Conservation (phyloP, 2,113 vertebrate genomes). For the Gymnarchus niloticus region DNA sequence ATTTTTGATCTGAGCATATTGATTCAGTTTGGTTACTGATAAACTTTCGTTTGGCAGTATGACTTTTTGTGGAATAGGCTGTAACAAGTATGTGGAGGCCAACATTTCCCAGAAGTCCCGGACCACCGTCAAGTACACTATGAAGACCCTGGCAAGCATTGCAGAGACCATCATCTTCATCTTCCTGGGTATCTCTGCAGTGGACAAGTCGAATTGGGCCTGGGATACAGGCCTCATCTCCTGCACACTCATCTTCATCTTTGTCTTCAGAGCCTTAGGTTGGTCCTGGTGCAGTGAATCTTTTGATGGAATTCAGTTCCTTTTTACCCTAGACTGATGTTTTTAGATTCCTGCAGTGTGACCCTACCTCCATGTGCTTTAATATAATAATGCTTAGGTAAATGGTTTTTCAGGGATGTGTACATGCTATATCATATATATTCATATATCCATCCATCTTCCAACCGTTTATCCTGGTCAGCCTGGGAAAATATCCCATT, state of each 20-base stretch:
- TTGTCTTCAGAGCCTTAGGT: slow-evolving; percentile 88
- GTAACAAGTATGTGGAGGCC: slow-evolving; percentile 95
- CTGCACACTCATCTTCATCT: slow-evolving; percentile 88
- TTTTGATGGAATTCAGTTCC: background rate
- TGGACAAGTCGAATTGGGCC: slow-evolving; percentile 93
- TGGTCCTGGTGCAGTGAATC: slow-evolving; percentile 40
- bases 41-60: slow-evolving; percentile 59
- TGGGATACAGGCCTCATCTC: slow-evolving; percentile 91
- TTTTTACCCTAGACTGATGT: background rate
- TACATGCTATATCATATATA: no score
- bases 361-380: background rate
- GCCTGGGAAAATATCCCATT: no score
- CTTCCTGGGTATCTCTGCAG: slow-evolving; percentile 89
- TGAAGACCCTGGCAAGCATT: slow-evolving; percentile 94
- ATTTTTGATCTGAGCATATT: background rate
- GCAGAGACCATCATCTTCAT: slow-evolving; percentile 97
- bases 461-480: no score
- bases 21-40: background rate
- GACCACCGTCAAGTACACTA: slow-evolving; percentile 92
- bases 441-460: no score
- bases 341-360: background rate
- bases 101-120: slow-evolving; percentile 97
- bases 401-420: background rate
- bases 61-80: slow-evolving; percentile 91
- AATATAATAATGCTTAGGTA: background rate